Evolutionary conservation across 2,113 vertebrate species (phyloP).

Genomic region (Cyprinodon tularosa): DNA sequence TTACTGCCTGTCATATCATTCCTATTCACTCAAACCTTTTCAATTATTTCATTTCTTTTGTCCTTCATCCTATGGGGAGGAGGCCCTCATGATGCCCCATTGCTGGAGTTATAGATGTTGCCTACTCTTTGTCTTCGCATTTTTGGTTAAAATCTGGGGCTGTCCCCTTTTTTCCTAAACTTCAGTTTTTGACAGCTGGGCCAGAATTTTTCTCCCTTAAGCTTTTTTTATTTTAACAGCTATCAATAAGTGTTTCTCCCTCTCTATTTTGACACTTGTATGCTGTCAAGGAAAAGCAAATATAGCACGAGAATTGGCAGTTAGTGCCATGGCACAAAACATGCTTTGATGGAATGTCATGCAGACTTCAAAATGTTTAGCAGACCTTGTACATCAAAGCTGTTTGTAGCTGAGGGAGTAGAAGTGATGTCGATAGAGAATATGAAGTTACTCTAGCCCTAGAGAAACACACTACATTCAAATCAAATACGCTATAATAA

Average conservation of each 20-base stretch:
- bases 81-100: conserved; percentile 15
- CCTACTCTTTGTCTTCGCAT: conserved; percentile 11
- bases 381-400: conserved; percentile 57
- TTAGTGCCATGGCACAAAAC: conserved; percentile 34
- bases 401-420: conserved; percentile 18
- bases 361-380: conserved; percentile 51
- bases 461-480: not conserved
- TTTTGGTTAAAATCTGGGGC: conserved; percentile 14
- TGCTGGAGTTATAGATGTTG: conserved; percentile 29
- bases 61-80: conserved; percentile 17
- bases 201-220: conserved; percentile 11
- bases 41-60: not conserved
- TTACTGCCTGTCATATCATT: conserved; percentile 11
- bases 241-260: conserved; percentile 40
- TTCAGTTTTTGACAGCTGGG: not conserved
- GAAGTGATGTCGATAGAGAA: conserved; percentile 11
- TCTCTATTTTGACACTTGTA: conserved; percentile 49
- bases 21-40: conserved; percentile 10
- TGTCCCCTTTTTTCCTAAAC: not conserved
- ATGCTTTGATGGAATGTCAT: conserved; percentile 46
- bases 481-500: not conserved
- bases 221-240: conserved; percentile 16
- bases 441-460: conserved; percentile 14
- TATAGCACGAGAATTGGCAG: conserved; percentile 38
- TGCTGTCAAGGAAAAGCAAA: conserved; percentile 57